Evolutionary conservation across 2,113 vertebrate species (phyloP).

Genomic region (Arenaria interpres): DNA sequence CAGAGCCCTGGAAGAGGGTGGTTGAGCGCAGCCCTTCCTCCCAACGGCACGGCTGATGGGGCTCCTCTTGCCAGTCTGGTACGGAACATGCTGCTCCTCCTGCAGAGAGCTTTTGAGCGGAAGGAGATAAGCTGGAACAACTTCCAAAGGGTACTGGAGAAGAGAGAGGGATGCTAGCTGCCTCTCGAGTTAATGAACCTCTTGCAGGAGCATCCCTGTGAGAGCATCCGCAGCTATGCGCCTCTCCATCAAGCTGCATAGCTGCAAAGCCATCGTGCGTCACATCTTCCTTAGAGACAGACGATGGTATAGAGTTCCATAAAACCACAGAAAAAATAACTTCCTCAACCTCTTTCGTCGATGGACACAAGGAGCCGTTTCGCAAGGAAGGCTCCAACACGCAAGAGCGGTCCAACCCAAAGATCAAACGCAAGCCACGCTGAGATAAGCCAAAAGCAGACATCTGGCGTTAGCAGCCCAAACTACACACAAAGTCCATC

Average conservation of each 20-base stretch:
- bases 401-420: not conserved
- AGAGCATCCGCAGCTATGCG: not conserved
- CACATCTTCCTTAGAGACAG: slow-evolving; percentile 55
- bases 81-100: not conserved
- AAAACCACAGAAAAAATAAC: slow-evolving; percentile 39
- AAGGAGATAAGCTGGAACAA: not conserved
- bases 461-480: not conserved
- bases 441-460: slow-evolving; percentile 17
- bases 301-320: not conserved
- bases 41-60: not conserved
- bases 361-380: not conserved
- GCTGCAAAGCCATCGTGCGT: slow-evolving; percentile 33
- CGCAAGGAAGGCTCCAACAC: not conserved
- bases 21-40: not conserved
- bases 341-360: not conserved
- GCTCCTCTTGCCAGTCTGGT: not conserved
- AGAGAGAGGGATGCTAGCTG: not conserved
- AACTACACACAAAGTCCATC: not conserved
- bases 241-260: slow-evolving; percentile 16
- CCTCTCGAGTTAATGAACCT: not conserved
- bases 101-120: not conserved
- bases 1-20: not conserved
- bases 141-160: not conserved
- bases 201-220: not conserved
- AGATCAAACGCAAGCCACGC: not conserved